Base-by-base conservation (phyloP, 2,113 vertebrate species). In the Nothobranchius furzeri region DNA sequence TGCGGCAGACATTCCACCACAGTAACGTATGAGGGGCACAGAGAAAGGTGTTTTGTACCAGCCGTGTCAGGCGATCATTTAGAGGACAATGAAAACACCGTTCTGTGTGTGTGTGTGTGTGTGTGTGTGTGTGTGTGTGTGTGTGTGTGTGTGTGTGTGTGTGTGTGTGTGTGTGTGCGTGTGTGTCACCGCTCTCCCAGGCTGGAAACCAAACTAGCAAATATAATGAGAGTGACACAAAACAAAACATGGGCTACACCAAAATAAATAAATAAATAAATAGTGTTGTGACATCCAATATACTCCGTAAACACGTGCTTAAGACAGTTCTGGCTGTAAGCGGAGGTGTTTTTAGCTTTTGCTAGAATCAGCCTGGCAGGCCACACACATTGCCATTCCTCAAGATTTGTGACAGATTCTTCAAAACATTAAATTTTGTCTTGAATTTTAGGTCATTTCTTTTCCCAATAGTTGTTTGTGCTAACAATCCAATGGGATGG, bases 381-480 rank as follows among this genome's bases (percentile, higher is more conserved):
- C 40, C 52, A 80, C 78, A 85, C 78, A 75, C 69, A 57, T 70
- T 74, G 70, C 78, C 17, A 69, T 88, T 76, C 64, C 71, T 84
- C 64, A 65, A 75, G 59, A 78, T 75, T 66, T 68, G 70, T 51
- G 69, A 75, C 57, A 60, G 36, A 42, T 58, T 13, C 63, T 62
- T 17, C 24, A 77, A 49, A 61, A 85, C 83, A 84, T 82, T n/a
- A 77, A 74, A 78, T 77, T 59, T 76, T 86, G 64, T 63, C 56
- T 72, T 12, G 3, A 79, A 79, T 86, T 81, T 78, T 73, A 81
- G 83, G 76, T 83, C 30, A 85, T 68, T 80, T 65, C 20, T 63
- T 68, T 71, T 77, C 84, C 74, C 77, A 76, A 82, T 64, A 70
- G 69, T 65, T 83, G 70, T 69, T 83, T 58, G 45, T 69, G 76